Base-by-base conservation (phyloP, 2,113 vertebrate genomes). In the Siniperca chuatsi region DNA sequence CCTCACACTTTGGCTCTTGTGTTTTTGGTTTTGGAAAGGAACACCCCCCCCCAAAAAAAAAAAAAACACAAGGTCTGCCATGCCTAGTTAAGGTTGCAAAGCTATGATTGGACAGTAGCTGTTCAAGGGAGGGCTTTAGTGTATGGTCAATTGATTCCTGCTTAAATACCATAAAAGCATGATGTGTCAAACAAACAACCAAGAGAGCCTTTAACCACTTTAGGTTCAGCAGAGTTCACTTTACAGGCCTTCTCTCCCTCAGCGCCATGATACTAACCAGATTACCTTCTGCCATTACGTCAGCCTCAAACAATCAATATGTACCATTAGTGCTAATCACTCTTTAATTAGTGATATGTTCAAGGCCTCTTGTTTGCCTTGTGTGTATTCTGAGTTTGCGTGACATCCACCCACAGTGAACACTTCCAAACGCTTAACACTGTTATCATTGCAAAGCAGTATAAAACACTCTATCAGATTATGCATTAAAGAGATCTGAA, bases 241-340 rank as follows among this genome's bases (percentile, higher is more conserved):
- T 84, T 86, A 66, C 86, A 81, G 75, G 80, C 77, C 82, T 68
- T 76, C 66, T 42, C 65, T 88, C 89, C 87, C 72, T 82, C 78
- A 74, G 85, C 79, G 52, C 84, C 62, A 67, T 79, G 70, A 90
- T 89, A 75, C 90, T 93, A 92, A 94, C 78, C 87, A 83, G 84
- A 92, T 95, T 92, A 95, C 74, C 82, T 35, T 54, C 69, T 73
- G 81, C 83, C 83, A 92, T 94, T 93, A 92, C 90, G 62, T 94
- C 92, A 92, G 82, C 87, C 83, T 65, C 74, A 68, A 75, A 61
- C 85, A 75, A 91, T 94, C 93, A 88, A 94, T 94, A 89, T 8
- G 76, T 64, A 76, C 91, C 93, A 93, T 95, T 94, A 94, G 90
- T 65, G 83, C 87, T 92, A 93, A 94, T 93, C 92, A 86, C 84